Evolutionary conservation across 2,888 invertebrate species (phyloP), one percentile per base, ranked within the genome.

Genomic region (Subacronicta megacephala): DNA sequence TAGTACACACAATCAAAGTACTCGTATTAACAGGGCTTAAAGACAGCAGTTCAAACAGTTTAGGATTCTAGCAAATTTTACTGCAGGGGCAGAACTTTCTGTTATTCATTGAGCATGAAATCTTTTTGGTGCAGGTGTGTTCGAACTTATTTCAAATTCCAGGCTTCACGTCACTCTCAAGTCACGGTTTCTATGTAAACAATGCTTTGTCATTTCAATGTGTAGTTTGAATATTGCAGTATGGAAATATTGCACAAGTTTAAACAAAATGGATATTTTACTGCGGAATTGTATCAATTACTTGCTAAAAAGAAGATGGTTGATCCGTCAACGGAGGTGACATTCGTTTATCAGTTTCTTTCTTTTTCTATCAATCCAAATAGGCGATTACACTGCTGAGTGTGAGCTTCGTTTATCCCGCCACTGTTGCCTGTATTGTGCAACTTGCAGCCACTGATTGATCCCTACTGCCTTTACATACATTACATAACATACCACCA

Each of bases 211-310:
- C 53, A 58, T 44, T 37, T 44, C 62, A 61, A 67, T 59, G 52
- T 66, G 63, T 55, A 47, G 43, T 45, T 61, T 60, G 36, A 55
- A 20, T 44, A 53, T 31, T 59, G 47, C 43, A 71, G 53, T 71
- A 92, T 92, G 92, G 93, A 94, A 66, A 83, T 94, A 84, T 82
- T 93, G 67, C 79, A 87, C 2, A 85, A 87, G 59, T 94, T 88
- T 74, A 90, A 89, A 77, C 80, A 90, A 81, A 88, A 92, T 90
- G 94, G 94, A 5, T 93, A 90, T 80, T 93, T 91, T 70, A 90
- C 91, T 33, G 79, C 90, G 7, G 87, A 92, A 35, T 71, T 94
- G 42, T 93, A 91, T 63, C 88, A 90, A 70, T 82, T 94, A 66
- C 82, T 94, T 62, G 79, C 84, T 36, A 85, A 87, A 55, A 93